These are phyloP conservation scores for Drosophila nigricruria DNA, from an alignment of 2,888 invertebrate genomes.

Conservation along the genomic window DNA sequence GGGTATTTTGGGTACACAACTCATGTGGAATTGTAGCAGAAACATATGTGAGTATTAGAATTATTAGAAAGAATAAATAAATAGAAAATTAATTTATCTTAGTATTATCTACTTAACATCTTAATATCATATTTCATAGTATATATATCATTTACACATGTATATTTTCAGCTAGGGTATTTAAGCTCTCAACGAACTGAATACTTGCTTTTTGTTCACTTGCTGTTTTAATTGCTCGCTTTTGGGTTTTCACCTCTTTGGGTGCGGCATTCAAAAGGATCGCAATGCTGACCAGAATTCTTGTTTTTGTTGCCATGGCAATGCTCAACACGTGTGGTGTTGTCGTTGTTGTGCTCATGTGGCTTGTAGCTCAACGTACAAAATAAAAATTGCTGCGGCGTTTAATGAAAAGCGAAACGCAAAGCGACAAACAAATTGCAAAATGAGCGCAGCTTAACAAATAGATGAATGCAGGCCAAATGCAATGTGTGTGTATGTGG, in stretches of 20 bases:
- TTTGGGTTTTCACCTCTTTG: conserved; percentile 32
- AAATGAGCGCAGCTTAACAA: conserved; percentile 64
- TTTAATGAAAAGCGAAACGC: conserved; percentile 63
- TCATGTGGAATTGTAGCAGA: neutral
- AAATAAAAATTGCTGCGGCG: conserved; percentile 34
- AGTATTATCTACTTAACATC: too few species aligned
- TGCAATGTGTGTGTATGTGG: conserved; percentile 8
- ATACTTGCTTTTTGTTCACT: conserved; percentile 8
- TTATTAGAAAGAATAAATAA: neutral
- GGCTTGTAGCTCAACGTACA: conserved; percentile 51
- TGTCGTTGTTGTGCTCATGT: conserved; percentile 44
- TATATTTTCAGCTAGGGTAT: neutral
- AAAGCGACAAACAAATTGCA: conserved; percentile 59
- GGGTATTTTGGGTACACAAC: neutral
- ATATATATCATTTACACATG: neutral
- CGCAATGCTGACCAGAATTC: conserved; percentile 11
- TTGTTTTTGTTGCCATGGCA: conserved; percentile 7
- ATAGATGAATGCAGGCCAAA: conserved; percentile 45
- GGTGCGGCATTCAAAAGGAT: conserved; percentile 31
- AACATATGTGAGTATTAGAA: neutral
- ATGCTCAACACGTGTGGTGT: conserved; percentile 1
- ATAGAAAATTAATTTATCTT: too few species aligned
- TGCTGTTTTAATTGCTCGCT: conserved; percentile 63
- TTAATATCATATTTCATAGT: neutral
- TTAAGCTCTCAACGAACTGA: neutral